phyloP scores from a whole-genome alignment of 1,140 invertebrate species.

The Apolygus lucorum region DNA sequence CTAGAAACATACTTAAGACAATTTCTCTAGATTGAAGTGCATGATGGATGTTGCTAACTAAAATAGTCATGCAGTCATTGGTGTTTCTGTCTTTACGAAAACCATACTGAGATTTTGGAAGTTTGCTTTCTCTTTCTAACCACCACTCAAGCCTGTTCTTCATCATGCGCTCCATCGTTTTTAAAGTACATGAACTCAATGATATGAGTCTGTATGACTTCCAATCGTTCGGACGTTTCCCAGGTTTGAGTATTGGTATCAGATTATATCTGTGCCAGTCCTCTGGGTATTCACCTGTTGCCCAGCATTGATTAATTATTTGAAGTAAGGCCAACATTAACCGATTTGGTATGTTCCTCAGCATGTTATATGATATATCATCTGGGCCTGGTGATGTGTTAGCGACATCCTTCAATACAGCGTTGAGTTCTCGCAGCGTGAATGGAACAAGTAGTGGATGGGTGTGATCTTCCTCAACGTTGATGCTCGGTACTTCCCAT shows the following conservation, averaged over 20 bases:
- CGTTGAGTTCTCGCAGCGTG: background rate
- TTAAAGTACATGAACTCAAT: slow-evolving; percentile 7
- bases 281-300: background rate
- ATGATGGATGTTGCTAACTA: background rate
- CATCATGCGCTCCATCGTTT: slow-evolving; percentile 5
- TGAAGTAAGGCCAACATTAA: background rate
- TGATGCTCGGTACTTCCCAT: too few species aligned
- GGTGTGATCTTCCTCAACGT: too few species aligned
- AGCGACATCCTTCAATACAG: background rate
- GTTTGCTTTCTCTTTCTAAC: background rate
- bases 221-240: too few species aligned
- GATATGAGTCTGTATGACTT: slow-evolving; percentile 10
- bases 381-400: background rate
- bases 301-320: slow-evolving; percentile 1
- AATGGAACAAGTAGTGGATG: too few species aligned
- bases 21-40: background rate
- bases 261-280: background rate
- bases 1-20: background rate
- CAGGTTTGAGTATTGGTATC: slow-evolving; percentile 8
- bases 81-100: background rate
- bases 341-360: background rate
- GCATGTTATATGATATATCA: background rate
- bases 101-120: slow-evolving; percentile 13
- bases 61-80: background rate
- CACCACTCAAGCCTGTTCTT: slow-evolving; percentile 13